Evolutionary conservation across 1,140 invertebrate species (phyloP), one percentile per base, ranked within the genome.

Genomic region (Hyposmocoma kahamanoa): DNA sequence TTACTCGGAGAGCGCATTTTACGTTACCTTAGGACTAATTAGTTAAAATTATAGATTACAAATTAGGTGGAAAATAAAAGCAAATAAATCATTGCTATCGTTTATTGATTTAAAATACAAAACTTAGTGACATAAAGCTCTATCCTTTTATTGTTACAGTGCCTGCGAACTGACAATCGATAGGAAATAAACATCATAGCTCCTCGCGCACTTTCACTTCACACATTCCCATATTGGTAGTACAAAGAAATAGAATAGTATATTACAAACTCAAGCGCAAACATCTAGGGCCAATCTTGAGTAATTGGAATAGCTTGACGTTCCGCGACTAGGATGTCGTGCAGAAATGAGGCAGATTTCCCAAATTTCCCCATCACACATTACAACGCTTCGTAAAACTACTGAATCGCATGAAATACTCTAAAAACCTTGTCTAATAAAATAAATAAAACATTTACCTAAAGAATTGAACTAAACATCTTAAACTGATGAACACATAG

Each of bases 91-190:
- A 74, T 82, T 83, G 78, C 81, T 84, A 84, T 84, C 78, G 77
- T 84, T 84, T 84, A 84, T 84, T 84, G 77, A 82, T 85, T 85
- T 85, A 85, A 85, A 85, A 85, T 85, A 85, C 79, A 83, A 85
- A 85, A 85, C 79, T 85, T 85, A 83, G 79, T 83, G 78, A 82
- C 79, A 83, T 82, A 83, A 84, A 85, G 82, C 82, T 85, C 77
- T 82, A 85, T 85, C 78, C 72, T 83, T 85, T 85, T 85, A 85
- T 83, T 85, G 82, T 85, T 83, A 83, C 82, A 83, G 79, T 85
- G 81, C 81, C 81, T 72, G 79, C 77, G 76, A 82, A 85, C 81
- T 80, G 81, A 81, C 81, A 85, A 85, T 85, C 74, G 77, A 85
- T 85, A 85, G 81, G 77, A 85, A 82, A 85, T 83, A 85, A 85